Base-by-base conservation (phyloP, 2,888 invertebrate species). In the Mythimna impura region DNA sequence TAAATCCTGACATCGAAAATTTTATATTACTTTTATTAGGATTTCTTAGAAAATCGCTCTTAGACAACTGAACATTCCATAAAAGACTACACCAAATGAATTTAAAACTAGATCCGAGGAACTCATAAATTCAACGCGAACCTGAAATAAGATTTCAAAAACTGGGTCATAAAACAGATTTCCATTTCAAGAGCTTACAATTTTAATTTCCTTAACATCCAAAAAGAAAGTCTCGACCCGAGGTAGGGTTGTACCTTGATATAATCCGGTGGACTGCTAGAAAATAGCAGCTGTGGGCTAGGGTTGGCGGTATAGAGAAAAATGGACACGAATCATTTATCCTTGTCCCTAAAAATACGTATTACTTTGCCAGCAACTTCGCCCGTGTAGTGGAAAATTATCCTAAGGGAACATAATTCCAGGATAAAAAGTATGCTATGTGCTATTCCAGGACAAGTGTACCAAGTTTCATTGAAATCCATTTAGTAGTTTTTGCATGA, bases 131-230 rank as follows among this genome's bases (percentile, higher is more conserved):
- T 40, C 40, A 52, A 65, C n/a, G 22, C 25, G 40, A 58, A 34
- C 52, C 52, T 62, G 22, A 47, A 76, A 76, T 54, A 66, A 62
- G 36, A 79, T 60, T 69, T 69, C 0, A 70, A 72, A 67, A 73
- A 43, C 22, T 55, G 61, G 34, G 30, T 62, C 40, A 25, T 67
- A 75, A 74, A 76, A 74, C 50, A 66, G 65, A 66, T 62, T 80
- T 58, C 66, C 64, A 73, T 75, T 82, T 71, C 63, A 68, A 47
- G 64, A 40, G 43, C 65, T 76, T 71, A 76, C 78, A 66, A 71
- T 73, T 84, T 81, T 84, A 83, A 84, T 84, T 84, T 81, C 76
- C 73, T 77, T 75, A 67, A 76, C 67, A 73, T 71, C 73, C 58
- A 64, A 79, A 78, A 76, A 80, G 43, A 80, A 76, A 57, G 40